Conservation (phyloP, 2,113 vertebrate genomes). For the Cyprinus carpio region DNA sequence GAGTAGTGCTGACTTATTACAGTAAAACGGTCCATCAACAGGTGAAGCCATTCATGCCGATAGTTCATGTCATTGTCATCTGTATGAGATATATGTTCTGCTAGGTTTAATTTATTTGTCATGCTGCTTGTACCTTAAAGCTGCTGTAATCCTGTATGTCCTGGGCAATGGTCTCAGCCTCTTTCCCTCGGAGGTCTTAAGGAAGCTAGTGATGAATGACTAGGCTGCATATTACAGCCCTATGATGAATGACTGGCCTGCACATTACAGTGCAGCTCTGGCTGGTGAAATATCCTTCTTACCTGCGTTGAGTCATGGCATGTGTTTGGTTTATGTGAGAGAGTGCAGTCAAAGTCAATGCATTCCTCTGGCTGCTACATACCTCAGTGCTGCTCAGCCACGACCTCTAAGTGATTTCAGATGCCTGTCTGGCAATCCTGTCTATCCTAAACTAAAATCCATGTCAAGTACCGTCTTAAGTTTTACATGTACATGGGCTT, state of each 20-base stretch:
- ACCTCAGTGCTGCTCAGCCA: slow-evolving; percentile 44
- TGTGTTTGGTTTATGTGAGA: slow-evolving; percentile 31
- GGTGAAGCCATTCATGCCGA: slow-evolving; percentile 16
- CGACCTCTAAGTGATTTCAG: slow-evolving; percentile 40
- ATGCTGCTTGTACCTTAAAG: slow-evolving; percentile 32
- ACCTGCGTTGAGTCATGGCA: slow-evolving; percentile 28
- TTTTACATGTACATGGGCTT: not conserved
- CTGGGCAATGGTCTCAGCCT: slow-evolving; percentile 24
- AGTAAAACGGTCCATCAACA: slow-evolving; percentile 30
- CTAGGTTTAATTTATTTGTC: slow-evolving; percentile 12
- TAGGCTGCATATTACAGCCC: not conserved
- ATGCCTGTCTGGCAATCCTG: slow-evolving; percentile 37
- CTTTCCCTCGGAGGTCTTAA: slow-evolving; percentile 35
- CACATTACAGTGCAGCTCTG: slow-evolving; percentile 1
- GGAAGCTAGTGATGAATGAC: slow-evolving; percentile 33
- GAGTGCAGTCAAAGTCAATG: slow-evolving; percentile 33
- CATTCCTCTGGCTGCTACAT: slow-evolving; percentile 24
- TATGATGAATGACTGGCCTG: slow-evolving; percentile 29
- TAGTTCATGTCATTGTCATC: slow-evolving; percentile 22
- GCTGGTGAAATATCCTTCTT: slow-evolving; percentile 13
- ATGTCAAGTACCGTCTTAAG: not conserved
- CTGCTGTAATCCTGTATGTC: slow-evolving; percentile 35
- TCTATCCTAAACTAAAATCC: not conserved
- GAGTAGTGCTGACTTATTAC: not conserved
- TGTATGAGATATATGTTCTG: slow-evolving; percentile 22